These are phyloP conservation scores for Acronicta leporina DNA, from an alignment of 2,888 invertebrate species.

Conservation along the genomic window DNA sequence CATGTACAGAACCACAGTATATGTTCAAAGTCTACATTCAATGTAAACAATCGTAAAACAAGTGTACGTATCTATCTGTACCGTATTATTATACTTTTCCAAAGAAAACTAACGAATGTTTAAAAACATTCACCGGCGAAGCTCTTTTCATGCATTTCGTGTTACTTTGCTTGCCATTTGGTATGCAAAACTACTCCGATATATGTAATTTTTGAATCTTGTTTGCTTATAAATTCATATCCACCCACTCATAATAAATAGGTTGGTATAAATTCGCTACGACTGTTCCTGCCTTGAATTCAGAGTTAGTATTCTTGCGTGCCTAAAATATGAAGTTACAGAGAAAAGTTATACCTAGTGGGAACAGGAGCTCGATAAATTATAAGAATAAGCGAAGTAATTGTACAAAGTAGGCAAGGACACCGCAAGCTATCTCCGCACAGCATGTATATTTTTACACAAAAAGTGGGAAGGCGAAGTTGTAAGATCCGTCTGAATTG, in stretches of 20 bases:
- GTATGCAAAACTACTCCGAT: conserved; percentile 55
- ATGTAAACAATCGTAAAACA: conserved; percentile 37
- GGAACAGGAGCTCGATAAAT: conserved; percentile 20
- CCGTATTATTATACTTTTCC: conserved; percentile 37
- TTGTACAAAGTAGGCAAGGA: conserved; percentile 21
- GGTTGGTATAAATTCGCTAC: conserved; percentile 24
- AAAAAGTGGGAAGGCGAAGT: conserved; percentile 59
- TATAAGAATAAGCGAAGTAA: conserved; percentile 16
- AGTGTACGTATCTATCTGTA: conserved; percentile 11
- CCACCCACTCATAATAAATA: conserved; percentile 28
- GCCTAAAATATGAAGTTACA: conserved; percentile 28
- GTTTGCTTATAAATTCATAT: conserved; percentile 49
- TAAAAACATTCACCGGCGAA: conserved; percentile 46
- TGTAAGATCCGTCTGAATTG: conserved; percentile 63
- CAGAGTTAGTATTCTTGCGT: conserved; percentile 36
- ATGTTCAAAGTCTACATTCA: conserved; percentile 19
- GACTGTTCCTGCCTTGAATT: conserved; percentile 38
- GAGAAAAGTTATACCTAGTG: conserved; percentile 15
- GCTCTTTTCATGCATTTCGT: conserved; percentile 50
- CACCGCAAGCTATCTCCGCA: conserved; percentile 20
- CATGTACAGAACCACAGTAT: conserved; percentile 6
- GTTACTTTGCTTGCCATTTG: conserved; percentile 46
- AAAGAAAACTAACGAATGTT: conserved; percentile 49
- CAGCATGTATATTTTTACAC: conserved; percentile 43
- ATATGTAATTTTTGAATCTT: conserved; percentile 50